Evolutionary conservation across 2,888 invertebrate genomes (phyloP).

Genomic region (Siphlonurus alternatus): DNA sequence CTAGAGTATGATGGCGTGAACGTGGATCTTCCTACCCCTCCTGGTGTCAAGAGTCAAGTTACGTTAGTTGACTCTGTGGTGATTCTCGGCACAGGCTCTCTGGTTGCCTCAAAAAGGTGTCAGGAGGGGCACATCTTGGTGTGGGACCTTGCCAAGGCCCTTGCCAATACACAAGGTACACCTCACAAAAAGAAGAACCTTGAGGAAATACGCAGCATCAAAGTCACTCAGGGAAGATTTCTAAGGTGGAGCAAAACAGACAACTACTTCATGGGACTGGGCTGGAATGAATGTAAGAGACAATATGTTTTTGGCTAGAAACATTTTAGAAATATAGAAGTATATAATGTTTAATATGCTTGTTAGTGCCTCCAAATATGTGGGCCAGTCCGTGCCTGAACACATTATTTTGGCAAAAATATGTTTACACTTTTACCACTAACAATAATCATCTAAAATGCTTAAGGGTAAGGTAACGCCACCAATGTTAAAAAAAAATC

Average conservation of each 20-base stretch:
- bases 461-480: no score
- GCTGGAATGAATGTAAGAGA: slow-evolving; percentile 16
- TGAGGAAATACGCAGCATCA: no score
- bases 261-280: slow-evolving; percentile 21
- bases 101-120: neutral
- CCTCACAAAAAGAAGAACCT: neutral
- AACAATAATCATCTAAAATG: no score
- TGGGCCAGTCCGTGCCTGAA: no score
- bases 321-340: neutral
- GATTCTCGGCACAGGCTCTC: neutral
- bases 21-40: no score
- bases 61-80: neutral
- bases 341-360: neutral
- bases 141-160: neutral
- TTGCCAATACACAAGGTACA: neutral
- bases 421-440: no score
- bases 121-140: neutral
- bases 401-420: no score
- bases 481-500: no score
- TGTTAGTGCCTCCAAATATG: no score
- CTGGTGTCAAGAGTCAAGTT: no score
- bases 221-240: slow-evolving; percentile 14
- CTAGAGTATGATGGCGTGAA: no score
- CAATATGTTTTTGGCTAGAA: neutral
- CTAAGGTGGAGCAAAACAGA: slow-evolving; percentile 21